Evolutionary conservation across 1,140 invertebrate genomes (phyloP), one percentile per base, ranked within the genome.

Genomic region (Cardiocondyla obscurior): DNA sequence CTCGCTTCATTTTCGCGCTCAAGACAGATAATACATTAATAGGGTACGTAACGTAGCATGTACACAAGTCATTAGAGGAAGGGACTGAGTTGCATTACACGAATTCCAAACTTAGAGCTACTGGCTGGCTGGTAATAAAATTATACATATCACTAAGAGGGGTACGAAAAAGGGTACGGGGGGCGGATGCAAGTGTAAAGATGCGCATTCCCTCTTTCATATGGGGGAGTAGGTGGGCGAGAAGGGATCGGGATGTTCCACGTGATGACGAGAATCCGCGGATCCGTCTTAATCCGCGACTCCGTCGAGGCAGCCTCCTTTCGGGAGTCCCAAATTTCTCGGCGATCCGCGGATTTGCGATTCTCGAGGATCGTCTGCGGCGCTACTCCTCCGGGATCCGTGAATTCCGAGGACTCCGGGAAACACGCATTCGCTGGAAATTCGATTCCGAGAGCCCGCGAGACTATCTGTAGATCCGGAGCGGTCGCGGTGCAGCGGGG

Each of bases 31-130:
- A n/a, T 89, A 93, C 92, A 94, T 93, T 92, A 91, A 92, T 62
- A 88, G 91, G 90, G 90, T 53, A 83, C 36, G 64, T 69, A 73
- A 79, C 44, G 64, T 86, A 92, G 94, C 93, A 93, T 90, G 90
- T 94, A 94, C 93, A 93, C 87, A 89, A 88, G 89, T 93, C 91
- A 94, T 90, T 84, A 91, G 39, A 85, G 85, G 90, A 91, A 91
- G 90, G 89, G 93, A 90, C 88, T 89, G 87, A 89, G 90, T 93
- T 91, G 93, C 93, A 94, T 93, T n/a, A 93, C 92, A 93, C 89
- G 90, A 92, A 92, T 91, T 87, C 87, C 91, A 92, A 93, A 83
- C 53, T 73, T 82, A 84, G 82, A 77, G 67, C 85, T 90, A 85
- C 85, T 88, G 83, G 83, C 85, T 81, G 89, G 82, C 87, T 84